Conservation (phyloP, 2,888 invertebrate species). For the Endomychus coccineus region DNA sequence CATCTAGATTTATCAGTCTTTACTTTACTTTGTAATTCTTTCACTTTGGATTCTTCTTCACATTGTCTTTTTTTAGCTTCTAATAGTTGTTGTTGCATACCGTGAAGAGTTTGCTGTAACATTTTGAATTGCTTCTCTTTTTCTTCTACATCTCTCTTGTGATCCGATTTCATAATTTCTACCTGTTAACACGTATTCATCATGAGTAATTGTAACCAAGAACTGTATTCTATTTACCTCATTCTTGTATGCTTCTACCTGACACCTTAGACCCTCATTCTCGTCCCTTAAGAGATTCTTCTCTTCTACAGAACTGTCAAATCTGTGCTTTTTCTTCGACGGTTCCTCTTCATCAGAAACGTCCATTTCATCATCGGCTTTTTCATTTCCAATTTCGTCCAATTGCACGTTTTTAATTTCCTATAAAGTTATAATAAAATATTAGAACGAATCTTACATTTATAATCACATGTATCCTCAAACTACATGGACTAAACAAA, state of each 20-base stretch:
- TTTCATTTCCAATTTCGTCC: constrained; percentile 52
- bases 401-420: constrained; percentile 62
- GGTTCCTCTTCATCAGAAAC: constrained; percentile 69
- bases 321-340: constrained; percentile 34
- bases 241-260: constrained; percentile 89
- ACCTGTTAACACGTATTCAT: constrained; percentile 45
- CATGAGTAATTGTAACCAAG: no score
- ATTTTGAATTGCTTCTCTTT: constrained; percentile 79
- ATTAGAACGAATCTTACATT: no score
- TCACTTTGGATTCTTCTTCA: constrained; percentile 49
- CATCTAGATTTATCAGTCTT: constrained; percentile 18
- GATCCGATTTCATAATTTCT: constrained; percentile 75
- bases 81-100: constrained; percentile 55
- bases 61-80: constrained; percentile 50
- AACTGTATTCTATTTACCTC: constrained; percentile 56
- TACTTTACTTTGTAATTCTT: constrained; percentile 43
- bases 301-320: constrained; percentile 22
- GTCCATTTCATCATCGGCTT: constrained; percentile 80
- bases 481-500: no score
- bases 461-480: no score
- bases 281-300: constrained; percentile 58
- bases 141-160: constrained; percentile 67
- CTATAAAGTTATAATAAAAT: no score
- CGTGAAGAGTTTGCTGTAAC: constrained; percentile 57
- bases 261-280: constrained; percentile 83